Evolutionary conservation across 1,140 invertebrate genomes (phyloP), one percentile per base, ranked within the genome.

Genomic region (Drosophila watanabei): DNA sequence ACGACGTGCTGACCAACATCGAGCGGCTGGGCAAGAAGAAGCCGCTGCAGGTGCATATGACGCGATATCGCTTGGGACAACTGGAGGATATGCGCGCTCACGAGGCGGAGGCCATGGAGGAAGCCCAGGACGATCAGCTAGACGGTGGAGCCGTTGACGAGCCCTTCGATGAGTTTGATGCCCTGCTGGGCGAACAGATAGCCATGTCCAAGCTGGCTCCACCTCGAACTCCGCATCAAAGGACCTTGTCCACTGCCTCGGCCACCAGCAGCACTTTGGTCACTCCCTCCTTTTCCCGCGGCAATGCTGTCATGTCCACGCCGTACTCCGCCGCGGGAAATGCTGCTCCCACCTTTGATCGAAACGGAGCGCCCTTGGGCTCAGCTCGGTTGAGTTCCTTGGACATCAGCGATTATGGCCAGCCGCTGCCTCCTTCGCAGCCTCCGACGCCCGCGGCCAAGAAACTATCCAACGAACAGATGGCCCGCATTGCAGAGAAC

Each of bases 21-120:
- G 98, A 98, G 91, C 95, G 95, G 51, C 94, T 99, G 2, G 98
- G 98, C 2, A 94, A 94, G 24, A 97, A 97, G 80, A 96, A 95
- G 69, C 93, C 95, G 41, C 94, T 98, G 14, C 94, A 95, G 49
- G 94, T 94, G 4, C 94, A 95, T 81, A 80, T 96, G 35, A 94
- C 94, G 24, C 95, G 94, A 73, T 96, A 96, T 73, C 94, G 96
- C 49, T 73, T 94, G n/a, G 95, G 95, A 16, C 95, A 96, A 93
- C 90, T 95, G 5, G 85, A 94, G 16, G 72, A 84, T 3, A 33
- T 85, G 10, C 51, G 68, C 3, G 8, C 59, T 5, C 65, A 82
- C 18, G 56, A 73, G 14, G 48, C 30, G 0, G 78, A 83, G 4
- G 30, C 57, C 11, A 54, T 66, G 3, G 80, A 93, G 5, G 71